These are phyloP conservation scores for Epizoanthus stellaris DNA, from an alignment of 92 coral and sea anemone species.

Conservation along the genomic window DNA sequence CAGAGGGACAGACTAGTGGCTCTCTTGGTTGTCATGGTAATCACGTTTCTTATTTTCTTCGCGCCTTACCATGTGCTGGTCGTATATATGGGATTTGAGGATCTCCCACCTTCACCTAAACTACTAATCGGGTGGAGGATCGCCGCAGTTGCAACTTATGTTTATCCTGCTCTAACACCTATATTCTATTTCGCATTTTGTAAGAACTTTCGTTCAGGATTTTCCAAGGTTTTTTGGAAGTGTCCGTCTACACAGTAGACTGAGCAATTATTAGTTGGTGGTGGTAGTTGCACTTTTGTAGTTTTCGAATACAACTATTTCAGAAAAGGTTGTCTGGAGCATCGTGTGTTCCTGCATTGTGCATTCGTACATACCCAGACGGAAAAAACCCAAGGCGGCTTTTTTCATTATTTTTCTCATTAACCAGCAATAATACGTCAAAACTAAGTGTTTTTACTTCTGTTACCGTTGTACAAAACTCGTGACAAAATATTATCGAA, in stretches of 20 bases:
- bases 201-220: conserved; percentile 71
- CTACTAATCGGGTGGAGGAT: conserved; percentile 39
- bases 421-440: too few species aligned
- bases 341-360: too few species aligned
- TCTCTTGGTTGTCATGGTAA: conserved; percentile 60
- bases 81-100: conserved; percentile 45
- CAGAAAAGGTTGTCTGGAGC: too few species aligned
- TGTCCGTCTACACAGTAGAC: conserved; percentile 34
- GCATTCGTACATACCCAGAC: too few species aligned
- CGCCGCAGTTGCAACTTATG: conserved; percentile 52
- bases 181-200: conserved; percentile 78
- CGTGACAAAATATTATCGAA: too few species aligned
- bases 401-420: too few species aligned
- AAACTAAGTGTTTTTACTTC: too few species aligned
- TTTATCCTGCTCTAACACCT: conserved; percentile 69
- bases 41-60: conserved; percentile 69
- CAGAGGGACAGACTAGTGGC: conserved; percentile 58
- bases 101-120: conserved; percentile 15
- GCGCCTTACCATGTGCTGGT: conserved; percentile 62
- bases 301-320: too few species aligned
- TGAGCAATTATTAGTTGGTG: too few species aligned
- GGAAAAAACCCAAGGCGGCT: too few species aligned
- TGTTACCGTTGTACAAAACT: too few species aligned
- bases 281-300: too few species aligned
- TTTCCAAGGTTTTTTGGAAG: conserved; percentile 46